Percentiles rank a stretch among this genome's conserved stretches.
phyloP scores from a whole-genome alignment of 2,113 vertebrate genomes.

The Petrocephalus zakoni region DNA sequence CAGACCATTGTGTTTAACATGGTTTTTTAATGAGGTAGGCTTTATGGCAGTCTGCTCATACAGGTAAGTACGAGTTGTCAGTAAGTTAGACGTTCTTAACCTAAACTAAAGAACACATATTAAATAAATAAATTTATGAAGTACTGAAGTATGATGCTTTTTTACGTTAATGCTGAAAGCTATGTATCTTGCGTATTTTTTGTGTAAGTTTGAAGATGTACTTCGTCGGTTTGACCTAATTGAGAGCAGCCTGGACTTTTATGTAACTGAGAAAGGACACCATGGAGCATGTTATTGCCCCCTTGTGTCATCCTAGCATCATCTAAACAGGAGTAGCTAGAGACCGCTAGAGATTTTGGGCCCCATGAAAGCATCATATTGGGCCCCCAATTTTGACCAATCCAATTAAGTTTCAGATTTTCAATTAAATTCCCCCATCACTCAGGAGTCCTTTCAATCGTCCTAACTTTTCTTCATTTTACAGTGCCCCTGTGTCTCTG shows the following conservation, averaged over 20 bases:
- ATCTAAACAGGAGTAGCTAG: too few species aligned
- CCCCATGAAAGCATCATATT: background rate
- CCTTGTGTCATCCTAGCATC: background rate
- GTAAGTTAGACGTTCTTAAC: background rate
- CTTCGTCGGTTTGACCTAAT: background rate
- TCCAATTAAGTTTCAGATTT: too few species aligned
- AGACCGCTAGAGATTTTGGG: background rate
- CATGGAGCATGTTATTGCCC: background rate
- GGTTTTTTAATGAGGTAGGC: background rate
- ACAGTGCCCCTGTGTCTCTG: background rate
- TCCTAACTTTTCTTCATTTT: background rate
- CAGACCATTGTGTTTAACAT: background rate
- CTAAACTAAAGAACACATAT: too few species aligned
- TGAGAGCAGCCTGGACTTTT: background rate
- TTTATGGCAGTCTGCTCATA: background rate
- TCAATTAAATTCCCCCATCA: too few species aligned
- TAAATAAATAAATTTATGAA: background rate
- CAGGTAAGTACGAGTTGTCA: background rate
- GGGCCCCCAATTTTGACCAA: background rate
- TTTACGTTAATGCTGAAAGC: background rate
- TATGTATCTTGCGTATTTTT: background rate
- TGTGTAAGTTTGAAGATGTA: background rate
- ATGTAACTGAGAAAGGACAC: background rate
- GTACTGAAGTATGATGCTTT: background rate
- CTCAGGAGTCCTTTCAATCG: background rate